Evolutionary conservation across 2,113 vertebrate genomes (phyloP).

Genomic region (Acanthochromis polyacanthus): DNA sequence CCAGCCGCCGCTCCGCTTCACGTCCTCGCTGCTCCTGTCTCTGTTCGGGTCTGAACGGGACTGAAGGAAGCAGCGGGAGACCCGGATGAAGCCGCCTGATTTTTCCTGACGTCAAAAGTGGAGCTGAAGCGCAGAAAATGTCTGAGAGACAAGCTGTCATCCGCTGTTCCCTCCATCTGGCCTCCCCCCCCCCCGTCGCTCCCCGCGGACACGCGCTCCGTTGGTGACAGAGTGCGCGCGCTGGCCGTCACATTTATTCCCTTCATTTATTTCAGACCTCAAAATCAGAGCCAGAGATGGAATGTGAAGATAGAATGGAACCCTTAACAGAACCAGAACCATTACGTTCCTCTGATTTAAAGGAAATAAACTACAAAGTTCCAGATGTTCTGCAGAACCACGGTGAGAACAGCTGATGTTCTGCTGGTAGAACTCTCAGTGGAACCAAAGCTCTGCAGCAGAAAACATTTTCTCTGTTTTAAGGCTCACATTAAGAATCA

Average conservation of each 20-base stretch:
- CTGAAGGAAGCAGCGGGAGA: constrained; percentile 66
- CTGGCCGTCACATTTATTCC: constrained; percentile 2
- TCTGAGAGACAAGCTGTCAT: constrained; percentile 55
- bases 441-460: too few relatives aligned
- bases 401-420: too few relatives aligned
- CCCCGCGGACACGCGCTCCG: constrained; percentile 15
- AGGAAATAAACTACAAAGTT: too few relatives aligned
- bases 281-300: too few relatives aligned
- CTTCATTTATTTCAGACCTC: not conserved
- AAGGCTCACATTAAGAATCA: too few relatives aligned
- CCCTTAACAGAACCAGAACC: too few relatives aligned
- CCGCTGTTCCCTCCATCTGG: constrained; percentile 3
- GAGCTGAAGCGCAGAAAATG: constrained; percentile 66
- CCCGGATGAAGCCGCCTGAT: constrained; percentile 79
- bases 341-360: too few relatives aligned
- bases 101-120: constrained; percentile 83
- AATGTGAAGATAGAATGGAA: too few relatives aligned
- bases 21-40: constrained; percentile 21
- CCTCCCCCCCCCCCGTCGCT: not conserved
- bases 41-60: constrained; percentile 45
- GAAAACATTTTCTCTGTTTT: too few relatives aligned
- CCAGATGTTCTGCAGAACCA: too few relatives aligned
- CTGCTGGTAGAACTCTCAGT: too few relatives aligned
- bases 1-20: constrained; percentile 37
- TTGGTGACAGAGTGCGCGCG: constrained; percentile 6